A percentile compares a stretch with the other conserved stretches of the same genome.
These are phyloP conservation scores for Falcaria lacertinaria DNA, from an alignment of 2,888 invertebrate species.

Conservation along the genomic window DNA sequence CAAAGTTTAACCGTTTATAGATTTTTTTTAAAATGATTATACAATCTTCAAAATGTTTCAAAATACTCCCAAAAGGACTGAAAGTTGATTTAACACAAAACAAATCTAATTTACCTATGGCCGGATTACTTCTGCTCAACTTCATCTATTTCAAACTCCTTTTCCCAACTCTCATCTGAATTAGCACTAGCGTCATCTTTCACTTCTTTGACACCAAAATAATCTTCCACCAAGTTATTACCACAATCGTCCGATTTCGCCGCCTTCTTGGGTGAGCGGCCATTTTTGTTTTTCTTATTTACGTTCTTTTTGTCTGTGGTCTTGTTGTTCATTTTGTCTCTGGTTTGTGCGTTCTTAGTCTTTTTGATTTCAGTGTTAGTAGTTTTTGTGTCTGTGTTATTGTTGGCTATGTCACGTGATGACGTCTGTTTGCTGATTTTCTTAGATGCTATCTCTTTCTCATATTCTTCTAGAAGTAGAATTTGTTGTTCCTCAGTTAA, in stretches of 20 bases:
- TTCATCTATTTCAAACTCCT: conserved; percentile 79
- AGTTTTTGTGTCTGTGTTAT: conserved; percentile 46
- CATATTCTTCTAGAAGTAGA: conserved; percentile 83
- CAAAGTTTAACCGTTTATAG: no score
- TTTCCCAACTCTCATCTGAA: conserved; percentile 81
- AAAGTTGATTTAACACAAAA: conserved; percentile 1
- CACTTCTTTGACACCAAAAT: conserved; percentile 69
- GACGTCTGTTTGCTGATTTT: conserved; percentile 51
- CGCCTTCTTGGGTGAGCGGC: conserved; percentile 49
- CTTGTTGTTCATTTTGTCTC: conserved; percentile 46
- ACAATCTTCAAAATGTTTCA: no score
- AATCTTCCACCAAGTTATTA: conserved; percentile 74
- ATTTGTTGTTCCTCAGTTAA: conserved; percentile 86
- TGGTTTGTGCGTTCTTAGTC: conserved; percentile 42
- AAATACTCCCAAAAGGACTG: no score
- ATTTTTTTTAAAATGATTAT: no score
- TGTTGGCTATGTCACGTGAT: conserved; percentile 51
- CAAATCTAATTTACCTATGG: conserved; percentile 20
- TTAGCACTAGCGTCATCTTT: conserved; percentile 73
- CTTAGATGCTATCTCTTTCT: conserved; percentile 79
- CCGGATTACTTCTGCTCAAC: conserved; percentile 43
- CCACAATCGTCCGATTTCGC: conserved; percentile 68
- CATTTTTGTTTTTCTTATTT: conserved; percentile 35
- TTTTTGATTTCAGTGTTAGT: conserved; percentile 34
- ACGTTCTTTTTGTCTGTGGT: conserved; percentile 19